Evolutionary conservation across 2,113 vertebrate genomes (phyloP).

Genomic region (Ibidorhyncha struthersii): DNA sequence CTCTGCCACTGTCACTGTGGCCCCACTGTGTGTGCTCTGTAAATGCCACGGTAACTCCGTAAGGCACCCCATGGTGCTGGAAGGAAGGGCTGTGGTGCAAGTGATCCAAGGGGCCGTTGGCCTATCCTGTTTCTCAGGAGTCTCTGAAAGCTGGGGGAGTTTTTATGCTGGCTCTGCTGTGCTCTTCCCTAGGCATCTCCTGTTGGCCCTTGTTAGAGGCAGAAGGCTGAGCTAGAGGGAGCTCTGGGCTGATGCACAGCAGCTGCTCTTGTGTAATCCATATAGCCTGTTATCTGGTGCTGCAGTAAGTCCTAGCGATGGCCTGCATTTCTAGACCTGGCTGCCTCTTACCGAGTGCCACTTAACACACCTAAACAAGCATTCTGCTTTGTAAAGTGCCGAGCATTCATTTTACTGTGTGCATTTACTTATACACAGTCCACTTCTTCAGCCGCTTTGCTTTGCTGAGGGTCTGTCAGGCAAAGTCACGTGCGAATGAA

Average conservation of each 20-base stretch:
- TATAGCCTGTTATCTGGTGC: not conserved
- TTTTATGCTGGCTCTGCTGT: not conserved
- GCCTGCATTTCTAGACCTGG: not conserved
- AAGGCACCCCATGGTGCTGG: not conserved
- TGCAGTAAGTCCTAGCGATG: not conserved
- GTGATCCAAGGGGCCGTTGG: accelerated
- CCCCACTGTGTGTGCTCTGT: not conserved
- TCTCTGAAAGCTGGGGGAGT: not conserved
- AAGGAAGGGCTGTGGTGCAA: not conserved
- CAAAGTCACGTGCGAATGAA: accelerated
- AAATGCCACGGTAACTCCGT: accelerated
- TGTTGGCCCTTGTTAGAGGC: not conserved
- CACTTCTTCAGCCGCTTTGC: not conserved
- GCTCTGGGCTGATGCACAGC: constrained; percentile 42
- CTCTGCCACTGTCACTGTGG: not conserved
- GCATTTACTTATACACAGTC: not conserved
- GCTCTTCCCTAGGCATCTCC: not conserved
- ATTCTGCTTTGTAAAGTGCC: not conserved
- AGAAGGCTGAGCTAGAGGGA: constrained; percentile 57
- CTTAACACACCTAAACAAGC: not conserved
- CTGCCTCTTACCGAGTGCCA: not conserved
- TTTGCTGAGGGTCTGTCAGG: not conserved
- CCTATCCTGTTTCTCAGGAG: not conserved
- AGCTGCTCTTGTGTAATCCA: not conserved
- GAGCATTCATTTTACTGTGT: not conserved